phyloP scores from a whole-genome alignment of 2,888 invertebrate genomes.

The Eustalomyia histrio region DNA sequence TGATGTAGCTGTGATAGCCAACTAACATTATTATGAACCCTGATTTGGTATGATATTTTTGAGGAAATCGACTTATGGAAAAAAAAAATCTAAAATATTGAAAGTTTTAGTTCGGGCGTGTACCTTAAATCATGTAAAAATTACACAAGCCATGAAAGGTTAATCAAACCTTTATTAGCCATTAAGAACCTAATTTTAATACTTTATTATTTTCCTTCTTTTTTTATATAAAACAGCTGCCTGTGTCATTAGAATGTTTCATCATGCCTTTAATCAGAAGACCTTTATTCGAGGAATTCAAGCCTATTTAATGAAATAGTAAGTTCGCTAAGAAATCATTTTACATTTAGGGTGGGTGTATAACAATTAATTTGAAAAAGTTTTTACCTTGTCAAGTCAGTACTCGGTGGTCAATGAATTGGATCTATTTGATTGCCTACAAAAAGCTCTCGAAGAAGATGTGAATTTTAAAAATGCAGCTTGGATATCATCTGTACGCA shows the following conservation, averaged over 20 bases:
- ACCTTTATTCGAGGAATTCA: slow-evolving; percentile 73
- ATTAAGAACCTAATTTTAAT: too few species aligned
- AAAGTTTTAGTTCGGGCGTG: too few species aligned
- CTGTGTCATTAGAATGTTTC: slow-evolving; percentile 77
- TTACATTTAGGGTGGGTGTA: slow-evolving; percentile 68
- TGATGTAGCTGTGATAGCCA: too few species aligned
- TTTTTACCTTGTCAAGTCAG: slow-evolving; percentile 73
- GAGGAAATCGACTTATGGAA: too few species aligned
- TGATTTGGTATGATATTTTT: too few species aligned
- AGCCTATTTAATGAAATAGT: slow-evolving; percentile 74
- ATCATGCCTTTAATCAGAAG: slow-evolving; percentile 76
- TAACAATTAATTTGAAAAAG: slow-evolving; percentile 75
- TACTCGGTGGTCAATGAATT: slow-evolving; percentile 75
- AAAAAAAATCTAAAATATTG: too few species aligned
- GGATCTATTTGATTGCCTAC: slow-evolving; percentile 74
- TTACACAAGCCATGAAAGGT: too few species aligned
- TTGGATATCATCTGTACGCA: slow-evolving; percentile 78
- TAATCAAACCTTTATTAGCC: too few species aligned
- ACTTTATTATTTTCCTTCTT: not conserved
- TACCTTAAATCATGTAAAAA: too few species aligned
- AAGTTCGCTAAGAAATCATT: slow-evolving; percentile 69
- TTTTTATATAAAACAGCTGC: slow-evolving; percentile 67
- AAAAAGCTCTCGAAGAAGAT: slow-evolving; percentile 71
- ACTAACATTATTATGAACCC: too few species aligned
- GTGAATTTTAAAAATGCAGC: slow-evolving; percentile 56